A percentile compares a stretch with the other conserved stretches of the same genome.
Conservation (phyloP, 2,888 invertebrate species). For the Rhynchonema sp. region DNA sequence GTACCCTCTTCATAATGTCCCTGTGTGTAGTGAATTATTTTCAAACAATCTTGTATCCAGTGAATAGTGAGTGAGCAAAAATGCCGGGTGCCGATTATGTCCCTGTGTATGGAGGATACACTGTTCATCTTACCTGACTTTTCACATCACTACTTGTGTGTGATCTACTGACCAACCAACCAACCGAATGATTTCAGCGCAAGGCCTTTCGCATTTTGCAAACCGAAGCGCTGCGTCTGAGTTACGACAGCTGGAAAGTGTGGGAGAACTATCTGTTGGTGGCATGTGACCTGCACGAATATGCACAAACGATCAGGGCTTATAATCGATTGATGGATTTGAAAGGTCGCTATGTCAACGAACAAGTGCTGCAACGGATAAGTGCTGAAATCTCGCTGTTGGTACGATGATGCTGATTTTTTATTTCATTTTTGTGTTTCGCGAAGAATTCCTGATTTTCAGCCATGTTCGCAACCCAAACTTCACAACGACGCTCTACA, state of each 20-base stretch:
- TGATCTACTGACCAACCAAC: too few relatives aligned
- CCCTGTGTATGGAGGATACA: too few relatives aligned
- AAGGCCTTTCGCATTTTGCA: constrained; percentile 2
- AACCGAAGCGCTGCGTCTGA: constrained; percentile 70
- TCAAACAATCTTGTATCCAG: too few relatives aligned
- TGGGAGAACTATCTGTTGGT: constrained; percentile 88
- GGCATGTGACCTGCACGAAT: constrained; percentile 62
- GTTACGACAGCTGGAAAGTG: constrained; percentile 69
- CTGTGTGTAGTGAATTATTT: too few relatives aligned
- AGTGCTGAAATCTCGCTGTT: too few relatives aligned
- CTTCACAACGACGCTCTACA: not conserved
- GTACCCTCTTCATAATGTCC: too few relatives aligned
- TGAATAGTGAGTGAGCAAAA: too few relatives aligned
- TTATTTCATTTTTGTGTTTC: not conserved
- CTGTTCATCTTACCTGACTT: too few relatives aligned
- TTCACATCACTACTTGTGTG: not conserved
- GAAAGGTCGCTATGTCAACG: not conserved
- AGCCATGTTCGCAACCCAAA: too few relatives aligned
- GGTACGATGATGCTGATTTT: too few relatives aligned
- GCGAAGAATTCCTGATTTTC: not conserved
- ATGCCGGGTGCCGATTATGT: too few relatives aligned
- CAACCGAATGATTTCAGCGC: not conserved
- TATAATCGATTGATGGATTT: constrained; percentile 45
- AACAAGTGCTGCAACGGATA: not conserved
- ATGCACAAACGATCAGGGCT: constrained; percentile 59